Evolutionary conservation across 2,888 invertebrate genomes (phyloP).

Genomic region (Caenorhabditis wallacei): DNA sequence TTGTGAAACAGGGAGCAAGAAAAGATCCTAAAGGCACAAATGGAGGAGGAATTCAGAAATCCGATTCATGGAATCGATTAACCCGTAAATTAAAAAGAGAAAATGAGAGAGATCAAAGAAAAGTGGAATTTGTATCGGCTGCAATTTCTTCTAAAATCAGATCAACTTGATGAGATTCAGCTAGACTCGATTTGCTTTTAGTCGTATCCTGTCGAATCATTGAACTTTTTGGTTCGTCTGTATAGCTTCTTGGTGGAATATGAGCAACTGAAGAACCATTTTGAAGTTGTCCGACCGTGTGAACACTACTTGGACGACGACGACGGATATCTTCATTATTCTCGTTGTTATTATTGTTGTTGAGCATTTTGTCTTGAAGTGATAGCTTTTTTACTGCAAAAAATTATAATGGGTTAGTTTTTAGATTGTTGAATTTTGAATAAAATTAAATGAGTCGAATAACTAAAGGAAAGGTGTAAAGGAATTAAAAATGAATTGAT

Average conservation of each 20-base stretch:
- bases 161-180: conserved; percentile 67
- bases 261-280: conserved; percentile 33
- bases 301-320: conserved; percentile 69
- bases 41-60: neutral
- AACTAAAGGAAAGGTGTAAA: too few relatives aligned
- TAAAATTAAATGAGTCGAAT: too few relatives aligned
- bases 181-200: conserved; percentile 51
- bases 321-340: conserved; percentile 66
- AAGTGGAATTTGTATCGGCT: conserved; percentile 73
- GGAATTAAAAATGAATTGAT: too few relatives aligned
- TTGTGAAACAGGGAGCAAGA: conserved; percentile 18
- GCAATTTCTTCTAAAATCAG: conserved; percentile 75
- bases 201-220: conserved; percentile 57
- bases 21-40: conserved; percentile 65
- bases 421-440: neutral
- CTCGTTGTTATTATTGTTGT: conserved; percentile 61
- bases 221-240: conserved; percentile 49
- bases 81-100: conserved; percentile 21
- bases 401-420: neutral
- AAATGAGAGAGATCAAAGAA: conserved; percentile 55
- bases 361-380: conserved; percentile 63
- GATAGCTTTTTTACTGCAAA: conserved; percentile 70
- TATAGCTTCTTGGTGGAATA: conserved; percentile 27
- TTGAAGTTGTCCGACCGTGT: conserved; percentile 45
- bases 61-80: conserved; percentile 37